Conservation (phyloP, 2,797 vertebrate species). For the Danio albolineatus region DNA sequence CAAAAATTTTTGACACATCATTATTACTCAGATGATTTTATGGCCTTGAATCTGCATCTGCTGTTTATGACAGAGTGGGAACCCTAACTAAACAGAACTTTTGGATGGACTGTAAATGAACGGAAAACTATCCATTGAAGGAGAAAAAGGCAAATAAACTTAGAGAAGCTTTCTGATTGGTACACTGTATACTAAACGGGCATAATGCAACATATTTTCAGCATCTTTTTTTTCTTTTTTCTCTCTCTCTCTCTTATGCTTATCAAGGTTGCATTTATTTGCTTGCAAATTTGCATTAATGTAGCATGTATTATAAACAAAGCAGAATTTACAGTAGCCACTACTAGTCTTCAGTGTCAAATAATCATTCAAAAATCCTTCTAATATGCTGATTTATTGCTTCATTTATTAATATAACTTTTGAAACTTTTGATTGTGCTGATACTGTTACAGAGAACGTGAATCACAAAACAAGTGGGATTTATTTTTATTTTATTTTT, state of each 20-base stretch:
- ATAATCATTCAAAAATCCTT: not conserved
- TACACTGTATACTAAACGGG: not conserved
- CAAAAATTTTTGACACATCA: no score
- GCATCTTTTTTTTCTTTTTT: no score
- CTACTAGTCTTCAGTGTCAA: not conserved
- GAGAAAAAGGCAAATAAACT: not conserved
- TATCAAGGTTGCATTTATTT: not conserved
- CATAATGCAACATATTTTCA: slow-evolving; percentile 7
- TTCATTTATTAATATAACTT: no score
- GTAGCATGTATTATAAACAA: not conserved
- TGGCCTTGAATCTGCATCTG: no score
- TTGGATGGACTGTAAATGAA: no score
- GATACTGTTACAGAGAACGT: no score
- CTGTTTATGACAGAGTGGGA: no score
- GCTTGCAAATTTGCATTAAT: not conserved
- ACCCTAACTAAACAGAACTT: no score
- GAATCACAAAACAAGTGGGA: no score
- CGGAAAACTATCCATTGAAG: not conserved
- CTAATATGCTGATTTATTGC: not conserved
- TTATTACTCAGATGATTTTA: no score
- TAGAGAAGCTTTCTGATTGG: not conserved
- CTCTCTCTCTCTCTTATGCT: not conserved
- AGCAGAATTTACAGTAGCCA: not conserved
- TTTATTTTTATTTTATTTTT: no score
- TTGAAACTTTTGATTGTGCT: no score